Evolutionary conservation across 2,113 vertebrate species (phyloP).

Genomic region (Carlito syrichta): DNA sequence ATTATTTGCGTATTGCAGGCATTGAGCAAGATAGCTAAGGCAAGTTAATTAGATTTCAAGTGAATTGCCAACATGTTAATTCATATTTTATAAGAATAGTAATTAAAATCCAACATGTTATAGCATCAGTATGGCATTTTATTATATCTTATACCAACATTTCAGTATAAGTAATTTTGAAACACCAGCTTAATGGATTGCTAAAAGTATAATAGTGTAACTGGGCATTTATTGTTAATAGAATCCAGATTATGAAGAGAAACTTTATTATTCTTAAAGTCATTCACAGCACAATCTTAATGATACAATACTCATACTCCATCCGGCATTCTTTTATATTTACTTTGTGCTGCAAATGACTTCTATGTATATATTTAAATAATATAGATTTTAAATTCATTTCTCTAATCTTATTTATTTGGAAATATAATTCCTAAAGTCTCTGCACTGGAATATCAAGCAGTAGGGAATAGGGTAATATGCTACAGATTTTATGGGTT

Average conservation of each 20-base stretch:
- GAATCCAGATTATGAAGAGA: slow-evolving; percentile 64
- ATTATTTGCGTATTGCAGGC: slow-evolving; percentile 73
- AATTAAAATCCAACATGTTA: slow-evolving; percentile 81
- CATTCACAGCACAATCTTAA: slow-evolving; percentile 49
- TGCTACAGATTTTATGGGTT: background rate
- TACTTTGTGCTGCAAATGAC: background rate
- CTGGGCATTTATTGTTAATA: slow-evolving; percentile 70
- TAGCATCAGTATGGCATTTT: slow-evolving; percentile 68
- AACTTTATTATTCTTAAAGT: slow-evolving; percentile 64
- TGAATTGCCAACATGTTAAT: slow-evolving; percentile 80
- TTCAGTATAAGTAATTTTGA: slow-evolving; percentile 78
- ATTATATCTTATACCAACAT: slow-evolving; percentile 72
- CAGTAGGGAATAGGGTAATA: background rate
- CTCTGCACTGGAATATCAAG: background rate
- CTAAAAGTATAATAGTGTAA: slow-evolving; percentile 61
- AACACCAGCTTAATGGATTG: slow-evolving; percentile 71
- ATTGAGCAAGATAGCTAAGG: slow-evolving; percentile 74
- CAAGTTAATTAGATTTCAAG: slow-evolving; percentile 83
- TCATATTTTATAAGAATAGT: slow-evolving; percentile 83
- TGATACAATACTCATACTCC: slow-evolving; percentile 18
- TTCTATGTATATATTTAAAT: slow-evolving; percentile 52
- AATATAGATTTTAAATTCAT: slow-evolving; percentile 45
- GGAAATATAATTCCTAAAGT: slow-evolving; percentile 40
- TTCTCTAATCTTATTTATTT: slow-evolving; percentile 46
- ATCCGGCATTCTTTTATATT: background rate